Evolutionary conservation across 2,888 invertebrate genomes (phyloP), one percentile per base, ranked within the genome.

Genomic region (Aleiodes leptofemur): DNA sequence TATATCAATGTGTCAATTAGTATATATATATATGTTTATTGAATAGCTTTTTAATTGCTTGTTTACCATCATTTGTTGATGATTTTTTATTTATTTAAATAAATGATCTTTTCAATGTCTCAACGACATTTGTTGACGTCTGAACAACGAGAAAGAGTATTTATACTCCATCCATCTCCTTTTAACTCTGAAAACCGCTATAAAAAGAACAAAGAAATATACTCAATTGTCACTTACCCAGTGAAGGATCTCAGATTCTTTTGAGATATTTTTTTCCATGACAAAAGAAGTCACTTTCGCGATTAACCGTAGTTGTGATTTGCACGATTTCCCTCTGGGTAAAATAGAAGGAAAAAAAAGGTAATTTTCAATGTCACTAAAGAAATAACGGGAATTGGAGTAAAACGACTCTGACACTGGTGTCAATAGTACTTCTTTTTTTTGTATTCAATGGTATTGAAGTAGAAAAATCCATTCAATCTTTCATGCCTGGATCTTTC

Each of bases 381-480:
- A 55, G 59, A 61, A 71, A 43, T 64, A 57, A 69, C 71, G 57
- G 50, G 14, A 71, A 75, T 55, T 68, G 71, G 71, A 75, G 74
- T 71, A 71, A 71, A 71, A 70, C 74, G 48, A 61, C 14, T 38
- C 38, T 43, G 34, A 71, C 71, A 59, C 59, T 50, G n/a, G 50
- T 8, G 29, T 68, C 31, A 53, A 64, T 50, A 55, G n/a, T 23
- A 23, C 23, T 31, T 64, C 5, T 53, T 38, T 53, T 72, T 66
- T 43, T 53, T 61, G 51, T 34, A 34, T 34, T 34, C 43, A 23
- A 23, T 23, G 23, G 23, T 23, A 23, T n/a, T 31, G 31, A 23
- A 31, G 31, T 57, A 9, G 57, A 31, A 57, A 29, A 31, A 31
- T 31, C 23, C 57, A 57, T 57, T 57, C 11, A 43, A 43, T 9